phyloP scores from a whole-genome alignment of 2,113 vertebrate genomes.

The Isichthys henryi region DNA sequence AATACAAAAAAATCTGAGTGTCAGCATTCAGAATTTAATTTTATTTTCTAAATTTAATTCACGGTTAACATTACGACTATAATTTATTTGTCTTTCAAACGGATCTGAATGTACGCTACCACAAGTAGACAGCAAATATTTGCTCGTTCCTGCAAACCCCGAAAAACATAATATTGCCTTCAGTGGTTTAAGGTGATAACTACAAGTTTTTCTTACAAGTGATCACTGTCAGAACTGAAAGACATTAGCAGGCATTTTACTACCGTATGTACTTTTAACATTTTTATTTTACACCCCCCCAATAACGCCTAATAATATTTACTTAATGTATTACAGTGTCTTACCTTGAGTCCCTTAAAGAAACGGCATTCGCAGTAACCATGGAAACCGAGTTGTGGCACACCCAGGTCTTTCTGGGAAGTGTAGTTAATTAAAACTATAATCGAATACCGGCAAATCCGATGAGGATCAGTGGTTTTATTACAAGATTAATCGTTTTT shows the following conservation, averaged over 20 bases:
- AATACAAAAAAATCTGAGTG: not conserved
- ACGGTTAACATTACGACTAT: not conserved
- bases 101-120: not conserved
- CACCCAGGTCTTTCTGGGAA: constrained; percentile 25
- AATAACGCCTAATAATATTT: not conserved
- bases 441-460: not conserved
- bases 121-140: not conserved
- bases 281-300: not conserved
- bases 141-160: not conserved
- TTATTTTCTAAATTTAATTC: not conserved
- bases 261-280: not conserved
- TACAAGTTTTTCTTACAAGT: not conserved
- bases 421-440: constrained; percentile 19
- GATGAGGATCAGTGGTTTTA: not conserved
- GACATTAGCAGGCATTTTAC: not conserved
- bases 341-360: not conserved
- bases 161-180: not conserved
- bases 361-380: constrained; percentile 14
- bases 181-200: not conserved
- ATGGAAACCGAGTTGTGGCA: constrained; percentile 31
- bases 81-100: not conserved
- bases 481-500: not conserved
- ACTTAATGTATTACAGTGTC: not conserved
- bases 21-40: not conserved
- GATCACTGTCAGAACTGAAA: not conserved